These are phyloP conservation scores for Squalus acanthias DNA, from an alignment of 2,797 vertebrate species.

Conservation along the genomic window DNA sequence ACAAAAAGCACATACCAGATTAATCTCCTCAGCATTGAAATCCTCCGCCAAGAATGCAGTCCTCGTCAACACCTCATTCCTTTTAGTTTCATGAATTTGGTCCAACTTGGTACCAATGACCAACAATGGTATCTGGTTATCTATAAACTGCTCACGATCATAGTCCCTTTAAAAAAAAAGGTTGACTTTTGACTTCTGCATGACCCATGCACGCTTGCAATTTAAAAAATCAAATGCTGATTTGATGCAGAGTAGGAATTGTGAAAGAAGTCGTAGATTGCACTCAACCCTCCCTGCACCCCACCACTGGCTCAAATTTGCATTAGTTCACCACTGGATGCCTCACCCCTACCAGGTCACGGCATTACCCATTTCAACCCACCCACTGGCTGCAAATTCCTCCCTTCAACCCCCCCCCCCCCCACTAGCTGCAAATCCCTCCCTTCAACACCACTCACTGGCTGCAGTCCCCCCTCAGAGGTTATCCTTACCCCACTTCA, in stretches of 20 bases:
- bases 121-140: conserved; percentile 86
- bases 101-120: conserved; percentile 95
- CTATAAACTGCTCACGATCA: conserved; percentile 90
- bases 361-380: neutral
- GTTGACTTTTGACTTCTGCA: neutral
- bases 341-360: neutral
- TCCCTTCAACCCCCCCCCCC: neutral
- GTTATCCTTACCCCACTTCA: neutral
- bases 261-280: neutral
- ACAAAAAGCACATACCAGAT: conserved; percentile 68
- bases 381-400: neutral
- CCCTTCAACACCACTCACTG: no score
- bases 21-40: conserved; percentile 96
- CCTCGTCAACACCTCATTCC: conserved; percentile 82
- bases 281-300: neutral
- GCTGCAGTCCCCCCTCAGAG: neutral
- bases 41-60: conserved; percentile 93
- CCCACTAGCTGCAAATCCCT: neutral
- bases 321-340: neutral
- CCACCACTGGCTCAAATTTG: neutral
- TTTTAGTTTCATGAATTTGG: conserved; percentile 89
- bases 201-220: neutral
- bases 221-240: neutral
- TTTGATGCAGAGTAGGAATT: neutral
- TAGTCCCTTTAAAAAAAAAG: conserved; percentile 70